phyloP scores from a whole-genome alignment of 2,113 vertebrate species.

The Panthera uncia region DNA sequence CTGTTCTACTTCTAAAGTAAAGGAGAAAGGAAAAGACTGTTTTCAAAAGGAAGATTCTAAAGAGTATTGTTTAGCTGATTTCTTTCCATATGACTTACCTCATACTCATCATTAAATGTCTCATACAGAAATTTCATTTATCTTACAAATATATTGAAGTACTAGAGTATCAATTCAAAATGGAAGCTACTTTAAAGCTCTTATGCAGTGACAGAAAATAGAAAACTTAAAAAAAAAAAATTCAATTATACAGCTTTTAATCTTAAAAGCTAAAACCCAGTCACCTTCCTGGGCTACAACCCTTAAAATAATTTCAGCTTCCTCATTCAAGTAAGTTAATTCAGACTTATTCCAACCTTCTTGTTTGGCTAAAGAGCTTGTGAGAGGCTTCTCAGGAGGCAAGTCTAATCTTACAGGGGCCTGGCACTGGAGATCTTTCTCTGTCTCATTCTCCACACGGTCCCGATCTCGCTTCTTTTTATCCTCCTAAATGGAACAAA shows the following conservation, averaged over 20 bases:
- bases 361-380: conserved; percentile 89
- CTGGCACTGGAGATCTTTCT: conserved; percentile 90
- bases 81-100: not conserved
- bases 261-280: conserved; percentile 13
- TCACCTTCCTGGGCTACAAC: not conserved
- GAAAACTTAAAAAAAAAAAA: not conserved
- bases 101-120: not conserved
- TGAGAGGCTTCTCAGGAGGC: conserved; percentile 87
- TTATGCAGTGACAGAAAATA: not conserved
- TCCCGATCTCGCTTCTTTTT: conserved; percentile 94
- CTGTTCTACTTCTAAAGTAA: conserved; percentile 91
- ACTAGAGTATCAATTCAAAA: conserved; percentile 28
- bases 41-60: conserved; percentile 51
- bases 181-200: not conserved
- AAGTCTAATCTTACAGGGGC: conserved; percentile 90
- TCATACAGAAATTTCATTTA: conserved; percentile 37
- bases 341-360: conserved; percentile 87
- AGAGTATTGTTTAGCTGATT: not conserved
- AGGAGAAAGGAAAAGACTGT: not conserved
- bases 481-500: conserved; percentile 87
- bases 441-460: conserved; percentile 86
- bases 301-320: not conserved
- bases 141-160: not conserved
- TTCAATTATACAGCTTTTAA: not conserved
- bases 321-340: not conserved